phyloP scores from a whole-genome alignment of 2,113 vertebrate species.

The Melanotaenia duboulayi region DNA sequence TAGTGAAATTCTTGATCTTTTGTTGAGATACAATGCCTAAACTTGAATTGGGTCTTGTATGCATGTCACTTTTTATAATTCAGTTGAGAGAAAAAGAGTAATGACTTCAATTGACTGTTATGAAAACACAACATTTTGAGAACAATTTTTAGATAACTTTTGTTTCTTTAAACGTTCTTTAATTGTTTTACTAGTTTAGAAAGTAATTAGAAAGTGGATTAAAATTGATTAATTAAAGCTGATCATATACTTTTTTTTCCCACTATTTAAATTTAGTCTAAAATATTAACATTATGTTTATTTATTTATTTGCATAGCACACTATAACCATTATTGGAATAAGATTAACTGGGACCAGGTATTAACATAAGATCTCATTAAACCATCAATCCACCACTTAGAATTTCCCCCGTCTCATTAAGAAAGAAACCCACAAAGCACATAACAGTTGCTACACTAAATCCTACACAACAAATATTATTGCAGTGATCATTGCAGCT shows the following conservation, averaged over 20 bases:
- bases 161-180: too few species aligned
- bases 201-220: too few species aligned
- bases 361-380: neutral
- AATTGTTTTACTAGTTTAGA: neutral
- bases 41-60: neutral
- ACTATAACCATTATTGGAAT: neutral
- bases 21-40: neutral
- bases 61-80: neutral
- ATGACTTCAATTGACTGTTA: neutral
- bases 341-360: neutral
- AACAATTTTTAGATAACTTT: too few species aligned
- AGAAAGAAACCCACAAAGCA: neutral
- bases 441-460: neutral
- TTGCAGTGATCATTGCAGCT: too few species aligned
- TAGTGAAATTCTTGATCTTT: neutral
- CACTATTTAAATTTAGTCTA: too few species aligned
- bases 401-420: neutral
- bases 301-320: too few species aligned
- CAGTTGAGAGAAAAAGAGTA: neutral
- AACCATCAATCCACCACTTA: neutral
- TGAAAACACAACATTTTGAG: neutral
- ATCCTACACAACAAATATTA: neutral
- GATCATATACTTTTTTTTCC: too few species aligned
- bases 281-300: too few species aligned
- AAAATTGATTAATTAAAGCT: too few species aligned